Evolutionary conservation across 2,888 invertebrate genomes (phyloP), one percentile per base, ranked within the genome.

Genomic region (Heteromurus nitidus): DNA sequence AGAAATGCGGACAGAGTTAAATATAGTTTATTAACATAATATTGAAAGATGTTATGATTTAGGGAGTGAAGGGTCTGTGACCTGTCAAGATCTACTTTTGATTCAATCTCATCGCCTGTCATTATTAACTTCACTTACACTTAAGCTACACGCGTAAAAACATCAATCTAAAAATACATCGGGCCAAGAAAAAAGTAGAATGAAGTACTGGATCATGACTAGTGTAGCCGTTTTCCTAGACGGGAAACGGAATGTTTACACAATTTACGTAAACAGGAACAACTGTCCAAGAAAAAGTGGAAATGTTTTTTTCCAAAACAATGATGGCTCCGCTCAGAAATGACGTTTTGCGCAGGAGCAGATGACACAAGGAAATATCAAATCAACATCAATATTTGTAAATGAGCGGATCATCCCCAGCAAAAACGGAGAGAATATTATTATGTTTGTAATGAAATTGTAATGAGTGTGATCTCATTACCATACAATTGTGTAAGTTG

Each of bases 141-240:
- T 58, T 26, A 24, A 26, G 22, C 3, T 24, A 58, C 3, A 9
- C 3, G 16, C 18, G n/a, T 28, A 11, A n/a, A 24, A 58, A 16
- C 26, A 11, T 58, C n/a, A 26, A 28, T 24, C 58, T 58, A 58
- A 58, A 58, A 58, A 58, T 58, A 58, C 18, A 58, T 28, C 58
- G 28, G 58, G 58, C n/a, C 24, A 58, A 28, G 58, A 28, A 58
- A 58, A 24, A 11, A 28, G 26, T 28, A 24, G 26, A 24, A 58
- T 58, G 13, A 5, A 24, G 2, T 55, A 7, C 2, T 18, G 28
- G 58, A 58, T 26, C 50, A 50, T 7, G 11, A 11, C 5, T 3
- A 50, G 50, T 7, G n/a, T 50, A 50, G 7, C 9, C 9, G 13
- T 9, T 13, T 36, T 36, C 36, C 20, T 53, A 22, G 9, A 53